A percentile compares a stretch with the other conserved stretches of the same genome.
These are phyloP conservation scores for Ammodytes marinus DNA, from an alignment of 2,113 vertebrate genomes.

Conservation along the genomic window DNA sequence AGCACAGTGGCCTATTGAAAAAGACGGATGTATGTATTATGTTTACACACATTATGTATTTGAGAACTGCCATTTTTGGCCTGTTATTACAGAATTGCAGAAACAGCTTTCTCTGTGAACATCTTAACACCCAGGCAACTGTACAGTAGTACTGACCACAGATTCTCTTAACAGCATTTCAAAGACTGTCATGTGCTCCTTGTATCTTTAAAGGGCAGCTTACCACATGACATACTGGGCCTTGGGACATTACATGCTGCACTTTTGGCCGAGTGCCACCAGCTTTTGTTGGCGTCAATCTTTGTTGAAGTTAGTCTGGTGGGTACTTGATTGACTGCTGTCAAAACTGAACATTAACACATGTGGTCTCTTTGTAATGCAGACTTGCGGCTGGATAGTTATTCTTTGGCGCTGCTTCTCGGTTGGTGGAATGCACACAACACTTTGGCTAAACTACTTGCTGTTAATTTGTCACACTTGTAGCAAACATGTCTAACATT, in stretches of 20 bases:
- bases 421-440: constrained; percentile 42
- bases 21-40: background rate
- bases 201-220: constrained; percentile 57
- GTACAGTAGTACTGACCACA: constrained; percentile 1
- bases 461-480: constrained; percentile 68
- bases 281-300: constrained; percentile 38
- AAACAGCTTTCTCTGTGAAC: constrained; percentile 24
- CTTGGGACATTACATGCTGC: constrained; percentile 12
- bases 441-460: constrained; percentile 10
- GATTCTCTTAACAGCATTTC: constrained; percentile 5
- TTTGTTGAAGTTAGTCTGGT: constrained; percentile 27
- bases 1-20: background rate
- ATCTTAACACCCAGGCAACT: constrained; percentile 10
- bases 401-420: constrained; percentile 37
- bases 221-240: constrained; percentile 24
- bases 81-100: constrained; percentile 11
- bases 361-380: constrained; percentile 55
- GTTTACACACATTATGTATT: background rate
- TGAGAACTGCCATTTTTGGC: constrained; percentile 1
- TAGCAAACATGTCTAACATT: constrained; percentile 40
- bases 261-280: constrained; percentile 49
- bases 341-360: constrained; percentile 57
- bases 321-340: constrained; percentile 49
- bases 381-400: constrained; percentile 43
- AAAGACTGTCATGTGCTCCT: constrained; percentile 10